Evolutionary conservation across 2,888 invertebrate genomes (phyloP), one percentile per base, ranked within the genome.

Genomic region (Calephelis perditalis): DNA sequence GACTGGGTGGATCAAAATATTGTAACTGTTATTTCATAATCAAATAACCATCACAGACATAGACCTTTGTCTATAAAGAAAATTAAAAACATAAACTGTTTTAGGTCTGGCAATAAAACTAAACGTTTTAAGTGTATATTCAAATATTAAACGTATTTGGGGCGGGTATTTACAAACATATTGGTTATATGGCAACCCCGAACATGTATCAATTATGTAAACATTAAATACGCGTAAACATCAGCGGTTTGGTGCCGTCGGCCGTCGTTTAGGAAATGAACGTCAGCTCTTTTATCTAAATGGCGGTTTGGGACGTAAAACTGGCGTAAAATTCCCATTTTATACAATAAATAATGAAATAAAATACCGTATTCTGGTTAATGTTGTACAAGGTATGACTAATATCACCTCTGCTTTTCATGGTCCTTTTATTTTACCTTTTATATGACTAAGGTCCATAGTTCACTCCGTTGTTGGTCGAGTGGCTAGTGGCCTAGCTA

Each of bases 201-300:
- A 10, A 58, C 43, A 63, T 56, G 47, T 66, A 65, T 67, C 66
- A 69, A 68, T 69, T 69, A 67, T 60, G 62, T 62, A 66, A 67
- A 62, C 65, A 59, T 66, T 67, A 66, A 62, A 58, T 47, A 57
- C 60, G 65, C 65, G 60, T 60, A 67, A 69, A 71, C 68, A 70
- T 67, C 65, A 67, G 68, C 69, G 71, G 68, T 68, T 69, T 63
- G 63, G 68, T 70, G 67, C 69, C 61, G 67, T 58, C 63, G 70
- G 63, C 67, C 64, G 72, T 76, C 80, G 77, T 80, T 83, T 76
- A 75, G 79, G 79, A 82, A 85, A 84, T 80, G 79, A 79, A 72
- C 71, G 74, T 80, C 81, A 80, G 79, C 82, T 75, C 71, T 81
- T 81, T 85, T 85, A 86, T 86, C 85, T 86, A 83, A 86, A 85